Base-by-base conservation (phyloP, 2,888 invertebrate species). In the Ochropleura plecta region DNA sequence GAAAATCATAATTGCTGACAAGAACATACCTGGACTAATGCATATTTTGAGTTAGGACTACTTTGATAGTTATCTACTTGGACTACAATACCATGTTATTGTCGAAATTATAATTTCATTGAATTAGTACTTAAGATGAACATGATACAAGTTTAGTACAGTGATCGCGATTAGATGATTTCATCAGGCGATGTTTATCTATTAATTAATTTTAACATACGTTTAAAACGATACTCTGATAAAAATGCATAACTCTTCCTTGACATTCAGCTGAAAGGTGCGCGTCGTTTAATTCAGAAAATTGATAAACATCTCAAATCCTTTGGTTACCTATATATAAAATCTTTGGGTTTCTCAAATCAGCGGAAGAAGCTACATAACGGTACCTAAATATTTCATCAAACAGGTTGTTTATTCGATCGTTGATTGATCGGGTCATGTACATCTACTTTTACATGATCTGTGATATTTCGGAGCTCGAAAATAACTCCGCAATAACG, bases 131-230 rank as follows among this genome's bases (percentile, higher is more conserved):
- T 30, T 71, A 48, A 53, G 80, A 79, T 79, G 59, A 59, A 65
- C 51, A 72, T 60, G 60, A 73, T 66, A 66, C 53, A 69, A 78
- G 40, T 70, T 64, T 65, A 81, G 42, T 51, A 49, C 14, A 70
- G 18, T 49, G 44, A 78, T 79, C 65, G 20, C 57, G 70, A 78
- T 82, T 53, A 82, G 14, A n/a, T 59, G 18, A 78, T 48, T 59
- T 64, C 59, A 78, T 83, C 51, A 40, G n/a, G 18, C 12, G 48
- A 71, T 71, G 40, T 12, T 40, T 59, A 83, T 83, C 79, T 53
- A 18, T 48, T 67, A 53, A 83, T 79, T 83, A 78, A 79, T 55
- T 62, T 78, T 49, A 78, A 79, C 71, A 53, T 30, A 77, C 16
- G 12, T 62, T 63, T 55, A 5, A 49, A 78, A 62, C 12, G 30